Percentiles rank a stretch among this genome's conserved stretches.
Evolutionary conservation across 2,888 invertebrate species (phyloP).

Genomic region (Lottia scabra): DNA sequence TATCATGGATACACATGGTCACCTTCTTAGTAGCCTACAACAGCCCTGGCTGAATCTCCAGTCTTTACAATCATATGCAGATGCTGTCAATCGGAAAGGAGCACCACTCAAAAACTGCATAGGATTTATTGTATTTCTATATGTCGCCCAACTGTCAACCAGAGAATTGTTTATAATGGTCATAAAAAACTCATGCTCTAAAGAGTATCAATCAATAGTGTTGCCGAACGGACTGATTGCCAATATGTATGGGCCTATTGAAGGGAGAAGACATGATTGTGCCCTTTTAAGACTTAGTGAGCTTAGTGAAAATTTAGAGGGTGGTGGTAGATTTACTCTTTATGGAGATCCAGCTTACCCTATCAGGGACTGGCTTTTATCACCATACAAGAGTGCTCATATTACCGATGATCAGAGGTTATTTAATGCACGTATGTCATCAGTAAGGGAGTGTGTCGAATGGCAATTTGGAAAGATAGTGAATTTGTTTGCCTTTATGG

Average conservation of each 20-base stretch:
- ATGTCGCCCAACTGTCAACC: slow-evolving; percentile 12
- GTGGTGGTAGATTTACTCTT: slow-evolving; percentile 9
- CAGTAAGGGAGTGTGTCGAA: slow-evolving; percentile 22
- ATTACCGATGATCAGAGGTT: slow-evolving; percentile 10
- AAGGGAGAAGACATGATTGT: slow-evolving; percentile 12
- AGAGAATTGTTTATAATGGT: slow-evolving; percentile 19
- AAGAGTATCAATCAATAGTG: slow-evolving; percentile 29
- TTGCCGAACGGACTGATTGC: slow-evolving; percentile 29
- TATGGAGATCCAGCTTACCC: slow-evolving; percentile 27
- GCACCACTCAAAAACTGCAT: slow-evolving; percentile 18
- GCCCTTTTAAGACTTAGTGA: slow-evolving; percentile 19
- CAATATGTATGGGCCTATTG: slow-evolving; percentile 11
- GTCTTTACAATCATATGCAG: slow-evolving; percentile 13
- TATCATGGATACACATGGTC: not conserved
- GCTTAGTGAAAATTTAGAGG: slow-evolving; percentile 24
- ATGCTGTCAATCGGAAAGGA: slow-evolving; percentile 13
- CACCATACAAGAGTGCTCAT: slow-evolving; percentile 19
- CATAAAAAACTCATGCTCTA: slow-evolving; percentile 24
- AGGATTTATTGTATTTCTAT: slow-evolving; percentile 22
- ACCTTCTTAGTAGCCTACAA: slow-evolving; percentile 2
- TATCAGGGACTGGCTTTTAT: slow-evolving; percentile 7
- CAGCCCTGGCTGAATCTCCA: slow-evolving; percentile 12
- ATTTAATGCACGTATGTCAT: slow-evolving; percentile 24
- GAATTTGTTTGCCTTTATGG: slow-evolving; percentile 14
- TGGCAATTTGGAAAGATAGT: slow-evolving; percentile 19